Conservation (phyloP, 2,113 vertebrate species). For the Plectropomus leopardus region DNA sequence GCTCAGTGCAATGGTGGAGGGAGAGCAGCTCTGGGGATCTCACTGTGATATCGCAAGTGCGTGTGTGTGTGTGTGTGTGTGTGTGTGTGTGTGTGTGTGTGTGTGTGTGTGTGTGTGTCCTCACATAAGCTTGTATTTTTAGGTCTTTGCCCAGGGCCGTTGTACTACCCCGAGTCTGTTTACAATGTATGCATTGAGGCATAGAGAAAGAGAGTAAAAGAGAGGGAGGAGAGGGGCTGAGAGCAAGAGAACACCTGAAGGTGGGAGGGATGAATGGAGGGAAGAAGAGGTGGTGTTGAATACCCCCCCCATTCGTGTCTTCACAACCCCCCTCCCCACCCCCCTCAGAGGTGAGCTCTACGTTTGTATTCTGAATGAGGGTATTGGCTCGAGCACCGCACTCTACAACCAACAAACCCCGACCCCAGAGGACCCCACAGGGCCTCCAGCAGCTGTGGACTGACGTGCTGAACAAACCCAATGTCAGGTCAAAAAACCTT, state of each 20-base stretch:
- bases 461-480: slow-evolving; percentile 75
- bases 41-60: slow-evolving; percentile 16
- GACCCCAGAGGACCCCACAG: slow-evolving; percentile 62
- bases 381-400: slow-evolving; percentile 47
- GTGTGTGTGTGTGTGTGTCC: slow-evolving; percentile 63
- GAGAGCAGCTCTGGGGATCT: slow-evolving; percentile 48
- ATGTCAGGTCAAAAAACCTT: slow-evolving; percentile 72
- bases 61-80: slow-evolving; percentile 19
- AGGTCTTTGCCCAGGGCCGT: slow-evolving; percentile 72
- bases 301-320: not conserved
- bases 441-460: slow-evolving; percentile 68
- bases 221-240: not conserved
- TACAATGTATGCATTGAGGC: slow-evolving; percentile 67
- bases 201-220: slow-evolving; percentile 33
- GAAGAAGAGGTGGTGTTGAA: slow-evolving; percentile 43
- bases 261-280: slow-evolving; percentile 33
- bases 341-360: slow-evolving; percentile 46
- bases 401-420: slow-evolving; percentile 64
- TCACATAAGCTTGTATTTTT: slow-evolving; percentile 78
- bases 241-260: slow-evolving; percentile 21
- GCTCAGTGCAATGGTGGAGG: slow-evolving; percentile 34
- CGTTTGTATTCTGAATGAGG: slow-evolving; percentile 74
- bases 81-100: slow-evolving; percentile 29
- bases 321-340: not conserved
- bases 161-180: slow-evolving; percentile 69